These are phyloP conservation scores for Brenthis daphne DNA, from an alignment of 2,888 invertebrate genomes.

Conservation along the genomic window DNA sequence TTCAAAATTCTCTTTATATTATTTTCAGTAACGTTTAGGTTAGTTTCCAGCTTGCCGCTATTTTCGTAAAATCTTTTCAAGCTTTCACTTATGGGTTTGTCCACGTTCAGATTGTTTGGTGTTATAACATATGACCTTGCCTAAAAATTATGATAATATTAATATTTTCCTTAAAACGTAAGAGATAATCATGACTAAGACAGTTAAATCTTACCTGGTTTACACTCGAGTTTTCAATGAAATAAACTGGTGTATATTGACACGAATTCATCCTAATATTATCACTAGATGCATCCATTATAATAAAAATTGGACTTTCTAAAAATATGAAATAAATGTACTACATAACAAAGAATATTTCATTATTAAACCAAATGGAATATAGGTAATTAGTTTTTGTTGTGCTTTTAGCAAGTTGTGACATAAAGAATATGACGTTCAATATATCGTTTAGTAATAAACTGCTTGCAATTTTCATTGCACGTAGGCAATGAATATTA, in stretches of 20 bases:
- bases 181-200: slow-evolving; percentile 32
- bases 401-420: slow-evolving; percentile 27
- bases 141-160: slow-evolving; percentile 53
- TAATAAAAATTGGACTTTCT: slow-evolving; percentile 46
- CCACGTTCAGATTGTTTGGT: slow-evolving; percentile 53
- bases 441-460: not conserved
- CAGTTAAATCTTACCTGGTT: slow-evolving; percentile 61
- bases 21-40: slow-evolving; percentile 52
- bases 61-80: slow-evolving; percentile 77
- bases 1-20: slow-evolving; percentile 55
- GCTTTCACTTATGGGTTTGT: slow-evolving; percentile 67
- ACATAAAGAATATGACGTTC: slow-evolving; percentile 10
- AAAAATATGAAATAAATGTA: slow-evolving; percentile 39
- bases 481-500: no score
- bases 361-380: slow-evolving; percentile 19
- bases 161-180: slow-evolving; percentile 28
- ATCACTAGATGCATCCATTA: slow-evolving; percentile 65
- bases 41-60: slow-evolving; percentile 73
- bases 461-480: no score
- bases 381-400: slow-evolving; percentile 29
- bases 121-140: slow-evolving; percentile 63
- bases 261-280: slow-evolving; percentile 69
- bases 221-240: slow-evolving; percentile 70
- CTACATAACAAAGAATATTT: slow-evolving; percentile 34
- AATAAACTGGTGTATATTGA: slow-evolving; percentile 74